A percentile compares a stretch with the other conserved stretches of the same genome.
Conservation (phyloP, 1,140 invertebrate genomes). For the Nephotettix cincticeps region DNA sequence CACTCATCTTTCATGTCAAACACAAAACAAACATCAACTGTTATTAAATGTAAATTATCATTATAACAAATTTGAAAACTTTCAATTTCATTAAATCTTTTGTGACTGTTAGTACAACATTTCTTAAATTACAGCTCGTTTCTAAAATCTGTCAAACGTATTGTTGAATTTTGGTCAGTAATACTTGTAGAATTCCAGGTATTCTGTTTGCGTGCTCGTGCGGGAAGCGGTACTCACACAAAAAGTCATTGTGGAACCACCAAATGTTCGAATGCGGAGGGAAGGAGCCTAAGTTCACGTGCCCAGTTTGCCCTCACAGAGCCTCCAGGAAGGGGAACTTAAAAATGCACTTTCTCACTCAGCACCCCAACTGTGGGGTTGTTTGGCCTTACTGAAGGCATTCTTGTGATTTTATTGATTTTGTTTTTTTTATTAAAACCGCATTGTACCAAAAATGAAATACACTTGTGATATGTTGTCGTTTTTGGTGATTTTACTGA, state of each 20-base stretch:
- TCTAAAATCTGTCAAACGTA: too few relatives aligned
- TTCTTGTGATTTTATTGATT: too few relatives aligned
- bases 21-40: too few relatives aligned
- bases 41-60: too few relatives aligned
- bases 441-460: background rate
- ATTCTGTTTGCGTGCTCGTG: slow-evolving; percentile 25
- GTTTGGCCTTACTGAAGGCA: slow-evolving; percentile 1
- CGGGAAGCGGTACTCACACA: slow-evolving; percentile 37
- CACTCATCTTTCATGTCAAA: too few relatives aligned
- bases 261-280: slow-evolving; percentile 54
- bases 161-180: too few relatives aligned
- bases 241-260: slow-evolving; percentile 52
- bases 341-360: slow-evolving; percentile 15
- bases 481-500: too few relatives aligned
- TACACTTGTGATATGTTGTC: background rate
- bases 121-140: too few relatives aligned
- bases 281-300: slow-evolving; percentile 53
- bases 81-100: too few relatives aligned
- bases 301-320: slow-evolving; percentile 13
- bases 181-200: too few relatives aligned
- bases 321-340: background rate
- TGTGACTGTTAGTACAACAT: too few relatives aligned
- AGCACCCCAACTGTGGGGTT: background rate
- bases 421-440: background rate
- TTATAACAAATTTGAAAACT: too few relatives aligned